Base-by-base conservation (phyloP, 2,797 vertebrate genomes). In the Anabas testudineus region DNA sequence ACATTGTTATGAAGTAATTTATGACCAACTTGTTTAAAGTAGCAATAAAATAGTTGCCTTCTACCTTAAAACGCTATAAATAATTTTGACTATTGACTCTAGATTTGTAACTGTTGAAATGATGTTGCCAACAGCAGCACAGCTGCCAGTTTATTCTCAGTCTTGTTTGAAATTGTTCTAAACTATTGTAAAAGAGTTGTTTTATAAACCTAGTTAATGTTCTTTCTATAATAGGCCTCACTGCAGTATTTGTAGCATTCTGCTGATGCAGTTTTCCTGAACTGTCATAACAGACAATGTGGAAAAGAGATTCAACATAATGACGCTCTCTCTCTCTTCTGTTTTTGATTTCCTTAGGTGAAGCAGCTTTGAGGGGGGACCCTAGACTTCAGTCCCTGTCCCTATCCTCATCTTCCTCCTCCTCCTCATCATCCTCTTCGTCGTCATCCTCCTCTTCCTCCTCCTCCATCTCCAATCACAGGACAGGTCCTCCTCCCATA, bases 401-500 rank as follows among this genome's bases (percentile, higher is more conserved):
- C 0, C 93, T 98, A 76, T 94, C 96, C 39, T 94, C 96, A 0
- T 91, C 94, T 26, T 91, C 90, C 3, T 92, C 88, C 0, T 93
- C 96, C 0, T 93, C 96, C 0, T 88, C 93, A 4, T 91, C 88
- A 0, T 91, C 91, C 1, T 90, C 88, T 0, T 88, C 87, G 0
- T 89, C 88, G 0, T 92, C 88, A 0, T 90, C 89, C 0, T 91
- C 77, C 74, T 96, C 76, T 1, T 89, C 90, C 3, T 90, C 90
- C 30, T 91, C 91, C 15, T 91, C 90, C 26, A 91, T 97, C 73
- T 91, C 91, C 90, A 96, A 91, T 88, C 97, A 99, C 89, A 94
- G 97, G 82, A 99, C 97, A 0, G 97, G 96, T 45, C 97, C 97
- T 45, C 97, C 97, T 54, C 98, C 97, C 53, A 97, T 99, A 92